These are phyloP conservation scores for Premnoplex brunnescens DNA, from an alignment of 2,797 vertebrate genomes.

Conservation along the genomic window DNA sequence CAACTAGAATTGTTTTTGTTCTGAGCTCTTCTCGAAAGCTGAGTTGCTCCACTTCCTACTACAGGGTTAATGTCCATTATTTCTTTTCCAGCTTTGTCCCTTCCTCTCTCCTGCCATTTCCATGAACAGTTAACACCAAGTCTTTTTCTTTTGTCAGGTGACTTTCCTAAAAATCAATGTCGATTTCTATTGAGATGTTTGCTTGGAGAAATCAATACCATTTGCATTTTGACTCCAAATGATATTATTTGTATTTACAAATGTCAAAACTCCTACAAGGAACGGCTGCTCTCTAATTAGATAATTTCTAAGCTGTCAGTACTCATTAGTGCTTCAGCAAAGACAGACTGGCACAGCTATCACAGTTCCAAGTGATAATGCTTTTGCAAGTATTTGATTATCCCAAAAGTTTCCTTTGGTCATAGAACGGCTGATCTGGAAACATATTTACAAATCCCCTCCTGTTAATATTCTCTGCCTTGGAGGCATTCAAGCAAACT, in stretches of 20 bases:
- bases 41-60: background rate
- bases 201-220: background rate
- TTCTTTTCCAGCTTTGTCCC: background rate
- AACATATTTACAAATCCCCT: background rate
- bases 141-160: background rate
- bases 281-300: background rate
- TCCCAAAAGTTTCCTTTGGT: background rate
- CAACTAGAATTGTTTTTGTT: fast-evolving
- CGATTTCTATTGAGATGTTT: background rate
- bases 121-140: background rate
- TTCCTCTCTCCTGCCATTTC: background rate
- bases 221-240: background rate
- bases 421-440: background rate
- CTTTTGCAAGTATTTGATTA: background rate
- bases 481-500: background rate
- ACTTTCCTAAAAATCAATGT: background rate
- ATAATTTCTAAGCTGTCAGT: background rate
- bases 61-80: background rate
- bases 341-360: background rate
- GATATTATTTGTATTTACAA: background rate
- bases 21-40: background rate
- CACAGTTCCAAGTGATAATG: background rate
- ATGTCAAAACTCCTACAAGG: background rate
- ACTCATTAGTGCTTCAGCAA: background rate
- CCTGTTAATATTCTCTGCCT: background rate